Conservation (phyloP, 2,888 invertebrate genomes). For the Lepas anatifera region DNA sequence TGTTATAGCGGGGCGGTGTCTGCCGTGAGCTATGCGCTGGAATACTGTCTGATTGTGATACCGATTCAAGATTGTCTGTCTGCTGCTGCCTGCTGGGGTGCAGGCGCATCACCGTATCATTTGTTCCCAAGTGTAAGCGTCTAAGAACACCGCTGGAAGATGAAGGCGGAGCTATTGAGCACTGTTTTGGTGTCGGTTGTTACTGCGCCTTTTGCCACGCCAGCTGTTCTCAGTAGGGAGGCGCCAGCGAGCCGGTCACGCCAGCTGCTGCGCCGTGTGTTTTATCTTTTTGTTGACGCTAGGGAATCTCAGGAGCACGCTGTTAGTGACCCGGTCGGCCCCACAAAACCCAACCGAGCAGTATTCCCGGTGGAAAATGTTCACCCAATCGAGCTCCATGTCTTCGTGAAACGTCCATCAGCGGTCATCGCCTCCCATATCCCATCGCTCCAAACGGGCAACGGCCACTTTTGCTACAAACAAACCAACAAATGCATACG, state of each 20-base stretch:
- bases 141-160: no score
- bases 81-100: neutral
- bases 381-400: no score
- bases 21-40: neutral
- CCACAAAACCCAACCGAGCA: neutral
- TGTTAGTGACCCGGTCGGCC: neutral
- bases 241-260: no score
- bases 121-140: neutral
- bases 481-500: no score
- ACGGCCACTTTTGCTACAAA: no score
- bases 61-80: neutral
- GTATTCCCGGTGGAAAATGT: neutral
- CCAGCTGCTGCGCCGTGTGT: no score
- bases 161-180: neutral
- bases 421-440: no score
- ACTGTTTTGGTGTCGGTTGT: neutral
- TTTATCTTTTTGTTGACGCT: slow-evolving; percentile 3
- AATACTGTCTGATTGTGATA: slow-evolving; percentile 4
- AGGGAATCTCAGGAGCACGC: neutral
- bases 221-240: neutral
- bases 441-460: no score
- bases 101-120: neutral
- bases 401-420: no score
- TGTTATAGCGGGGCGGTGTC: no score
- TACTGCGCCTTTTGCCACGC: neutral